Base-by-base conservation (phyloP, 1,140 invertebrate genomes). In the Metaphire vulgaris region DNA sequence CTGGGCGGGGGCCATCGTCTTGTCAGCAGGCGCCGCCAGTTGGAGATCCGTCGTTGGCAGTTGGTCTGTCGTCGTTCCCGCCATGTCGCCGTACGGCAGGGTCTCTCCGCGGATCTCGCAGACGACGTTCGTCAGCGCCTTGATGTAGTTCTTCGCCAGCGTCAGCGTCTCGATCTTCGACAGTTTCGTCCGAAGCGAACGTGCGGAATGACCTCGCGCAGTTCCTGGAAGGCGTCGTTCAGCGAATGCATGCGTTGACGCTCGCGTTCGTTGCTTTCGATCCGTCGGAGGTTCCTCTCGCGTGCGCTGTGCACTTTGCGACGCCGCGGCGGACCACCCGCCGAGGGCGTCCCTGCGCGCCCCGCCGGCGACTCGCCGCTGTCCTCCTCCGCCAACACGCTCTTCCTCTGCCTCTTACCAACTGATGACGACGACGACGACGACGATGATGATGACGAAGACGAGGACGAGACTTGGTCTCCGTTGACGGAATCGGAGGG, bases 191-290 rank as follows among this genome's bases (percentile, higher is more conserved):
- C 92, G 88, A 92, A 91, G 84, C 92, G 92, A 71, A 94, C 91
- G 80, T 94, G 92, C 0, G 93, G 93, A 81, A 94, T 94, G 1
- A 94, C 92, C 85, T 93, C 92, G 76, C 92, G 88, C 56, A 95
- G 86, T 82, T 91, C 91, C 89, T 95, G 92, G 84, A 94, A 95
- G 2, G 93, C 93, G 83, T 93, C 92, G 82, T 94, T 94, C 73
- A 94, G 88, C 66, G 91, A 91, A 85, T 94, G 93, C 93, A 95
- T 94, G 80, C 93, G 88, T 90, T 93, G 92, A 79, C 93, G 86
- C 85, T 94, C 93, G 77, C 93, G 86, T 83, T 94, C 92, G 85
- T 95, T 95, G 81, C 92, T 93, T 85, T 94, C 92, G 66, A 94
- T 87, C 68, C 93, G 88, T 34, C 93, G 88, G 29, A 93, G 83